Evolutionary conservation across 2,797 vertebrate species (phyloP).

Genomic region (Lacerta bilineata): DNA sequence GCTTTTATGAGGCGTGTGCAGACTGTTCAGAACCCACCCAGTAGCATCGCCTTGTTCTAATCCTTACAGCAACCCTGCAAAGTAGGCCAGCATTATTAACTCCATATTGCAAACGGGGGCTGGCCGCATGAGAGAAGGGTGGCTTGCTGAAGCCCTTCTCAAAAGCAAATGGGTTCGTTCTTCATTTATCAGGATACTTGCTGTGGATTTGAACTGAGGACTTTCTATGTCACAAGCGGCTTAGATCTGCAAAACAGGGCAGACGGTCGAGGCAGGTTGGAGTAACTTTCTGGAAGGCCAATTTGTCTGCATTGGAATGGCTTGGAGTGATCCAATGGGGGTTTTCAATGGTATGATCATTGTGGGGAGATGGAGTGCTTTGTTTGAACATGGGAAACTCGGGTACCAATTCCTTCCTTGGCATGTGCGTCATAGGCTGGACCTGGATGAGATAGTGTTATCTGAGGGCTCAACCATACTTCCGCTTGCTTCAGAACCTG

Average conservation of each 20-base stretch:
- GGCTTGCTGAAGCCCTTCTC: too few relatives aligned
- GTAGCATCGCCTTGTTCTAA: background rate
- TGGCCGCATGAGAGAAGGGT: too few relatives aligned
- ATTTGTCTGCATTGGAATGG: background rate
- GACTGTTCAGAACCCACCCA: background rate
- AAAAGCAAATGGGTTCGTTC: background rate
- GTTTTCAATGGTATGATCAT: too few relatives aligned
- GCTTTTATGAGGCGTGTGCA: background rate
- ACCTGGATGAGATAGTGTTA: background rate
- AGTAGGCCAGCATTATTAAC: background rate
- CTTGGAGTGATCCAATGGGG: background rate
- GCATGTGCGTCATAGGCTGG: background rate
- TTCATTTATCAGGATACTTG: too few relatives aligned
- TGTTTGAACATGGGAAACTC: background rate
- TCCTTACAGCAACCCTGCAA: background rate
- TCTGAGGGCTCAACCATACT: too few relatives aligned
- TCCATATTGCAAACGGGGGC: too few relatives aligned
- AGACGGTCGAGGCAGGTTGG: too few relatives aligned
- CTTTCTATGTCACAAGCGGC: background rate
- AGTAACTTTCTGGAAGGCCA: background rate
- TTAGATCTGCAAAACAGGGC: background rate
- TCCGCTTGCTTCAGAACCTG: background rate
- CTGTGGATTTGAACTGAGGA: background rate
- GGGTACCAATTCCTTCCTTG: background rate
- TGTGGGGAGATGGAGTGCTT: background rate